Conservation (phyloP, 2,888 invertebrate species). For the Lasioglossum zephyrum region DNA sequence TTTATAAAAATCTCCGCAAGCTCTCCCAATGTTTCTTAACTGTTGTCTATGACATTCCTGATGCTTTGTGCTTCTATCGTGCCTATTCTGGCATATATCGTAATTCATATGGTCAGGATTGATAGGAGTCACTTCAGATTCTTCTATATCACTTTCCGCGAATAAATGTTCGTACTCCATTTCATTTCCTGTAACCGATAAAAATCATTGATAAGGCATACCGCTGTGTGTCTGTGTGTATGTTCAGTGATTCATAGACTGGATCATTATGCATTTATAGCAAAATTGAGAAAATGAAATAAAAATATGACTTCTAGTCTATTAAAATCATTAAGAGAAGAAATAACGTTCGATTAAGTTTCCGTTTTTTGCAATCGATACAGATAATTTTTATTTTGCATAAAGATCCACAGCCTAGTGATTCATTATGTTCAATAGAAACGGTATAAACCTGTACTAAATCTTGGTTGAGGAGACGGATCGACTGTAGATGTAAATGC, state of each 20-base stretch:
- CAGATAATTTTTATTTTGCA: no score
- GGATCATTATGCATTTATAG: no score
- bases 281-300: no score
- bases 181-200: conserved; percentile 84
- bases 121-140: conserved; percentile 83
- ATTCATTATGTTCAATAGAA: background rate
- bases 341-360: no score
- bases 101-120: conserved; percentile 74
- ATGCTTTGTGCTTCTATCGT: conserved; percentile 66
- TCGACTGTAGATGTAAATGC: conserved; percentile 87
- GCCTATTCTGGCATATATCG: conserved; percentile 73
- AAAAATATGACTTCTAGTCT: no score
- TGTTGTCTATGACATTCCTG: conserved; percentile 58
- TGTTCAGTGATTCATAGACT: no score
- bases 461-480: conserved; percentile 81
- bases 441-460: conserved; percentile 76
- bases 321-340: no score
- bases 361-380: no score
- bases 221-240: no score
- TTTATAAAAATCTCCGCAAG: conserved; percentile 71
- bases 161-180: conserved; percentile 88
- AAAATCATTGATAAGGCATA: background rate
- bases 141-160: conserved; percentile 88
- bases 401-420: no score
- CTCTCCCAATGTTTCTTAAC: conserved; percentile 53